Evolutionary conservation across 2,797 vertebrate genomes (phyloP).

Genomic region (Acipenser ruthenus): DNA sequence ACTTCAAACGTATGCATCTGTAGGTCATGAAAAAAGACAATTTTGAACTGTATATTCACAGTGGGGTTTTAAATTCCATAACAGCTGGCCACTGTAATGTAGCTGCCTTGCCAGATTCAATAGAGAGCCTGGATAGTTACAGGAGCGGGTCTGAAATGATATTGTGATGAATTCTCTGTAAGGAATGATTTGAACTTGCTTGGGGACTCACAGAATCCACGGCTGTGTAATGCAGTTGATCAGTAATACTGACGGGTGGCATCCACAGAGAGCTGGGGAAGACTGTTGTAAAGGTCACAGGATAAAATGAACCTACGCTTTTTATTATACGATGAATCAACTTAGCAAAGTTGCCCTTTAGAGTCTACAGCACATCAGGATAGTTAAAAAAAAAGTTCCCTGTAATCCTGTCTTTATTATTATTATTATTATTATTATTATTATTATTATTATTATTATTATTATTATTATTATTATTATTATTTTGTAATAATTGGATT

Average conservation of each 20-base stretch:
- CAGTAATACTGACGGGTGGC: slow-evolving; percentile 50
- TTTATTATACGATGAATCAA: slow-evolving; percentile 56
- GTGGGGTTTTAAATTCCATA: no score
- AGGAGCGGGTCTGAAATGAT: slow-evolving; percentile 25
- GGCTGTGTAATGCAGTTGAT: slow-evolving; percentile 47
- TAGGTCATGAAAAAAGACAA: no score
- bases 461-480: no score
- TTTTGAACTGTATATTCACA: no score
- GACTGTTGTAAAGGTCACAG: slow-evolving; percentile 52
- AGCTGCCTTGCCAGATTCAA: no score
- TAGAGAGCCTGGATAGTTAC: no score
- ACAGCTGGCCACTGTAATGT: no score
- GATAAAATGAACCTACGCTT: slow-evolving; percentile 54
- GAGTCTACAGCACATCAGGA: slow-evolving; percentile 29
- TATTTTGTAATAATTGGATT: no score
- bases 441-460: no score
- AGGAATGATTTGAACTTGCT: slow-evolving; percentile 15
- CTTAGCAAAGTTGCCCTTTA: slow-evolving; percentile 56
- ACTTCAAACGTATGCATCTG: no score
- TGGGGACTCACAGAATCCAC: slow-evolving; percentile 34
- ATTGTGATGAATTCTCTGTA: slow-evolving; percentile 24
- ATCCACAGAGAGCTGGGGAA: slow-evolving; percentile 30
- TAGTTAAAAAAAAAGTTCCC: slow-evolving; percentile 8
- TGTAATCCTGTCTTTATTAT: not conserved
- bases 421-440: slow-evolving; percentile 13